Base-by-base conservation (phyloP, 2,888 invertebrate species). In the Polydrusus tereticollis region DNA sequence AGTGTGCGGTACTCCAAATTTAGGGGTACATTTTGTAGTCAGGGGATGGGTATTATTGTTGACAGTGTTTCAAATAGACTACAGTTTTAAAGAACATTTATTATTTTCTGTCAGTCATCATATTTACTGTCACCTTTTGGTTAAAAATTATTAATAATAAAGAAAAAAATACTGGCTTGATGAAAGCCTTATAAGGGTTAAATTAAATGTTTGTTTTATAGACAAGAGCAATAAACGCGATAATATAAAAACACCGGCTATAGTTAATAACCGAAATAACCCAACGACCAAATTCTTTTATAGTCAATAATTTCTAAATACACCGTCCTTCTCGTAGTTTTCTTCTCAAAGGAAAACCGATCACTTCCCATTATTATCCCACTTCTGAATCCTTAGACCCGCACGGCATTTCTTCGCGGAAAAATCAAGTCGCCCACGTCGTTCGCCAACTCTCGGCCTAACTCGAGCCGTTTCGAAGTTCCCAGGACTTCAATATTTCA, bases 361-460 rank as follows among this genome's bases (percentile, higher is more conserved):
- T 63, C 63, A 63, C 63, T 43, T 58, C 33, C 59, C 67, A 57
- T 67, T 67, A 67, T 67, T 59, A 58, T 67, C 67, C 67, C 50
- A 50, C 63, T 60, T 60, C 60, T 60, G 60, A 60, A 60, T 60
- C 60, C 43, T 63, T 63, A 63, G 50, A 50, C 57, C 67, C 23
- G 41, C 58, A 67, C 59, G 67, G 45, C 45, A 45, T 36, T 66
- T 66, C 43, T 67, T 58, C 43, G 50, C 12, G 47, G 58, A 59
- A 67, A 58, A 67, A 67, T 67, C 67, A 45, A 67, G 59, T 59
- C 59, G 59, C 67, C 47, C 47, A 58, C 67, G 50, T 14, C 50
- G 45, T 20, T 67, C 67, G 67, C 47, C 20, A 33, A 43, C 6
- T 33, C n/a, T 67, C 67, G 67, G 59, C 10, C 21, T 45, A 38